Evolutionary conservation across 2,797 vertebrate species (phyloP).

Genomic region (Mus caroli): DNA sequence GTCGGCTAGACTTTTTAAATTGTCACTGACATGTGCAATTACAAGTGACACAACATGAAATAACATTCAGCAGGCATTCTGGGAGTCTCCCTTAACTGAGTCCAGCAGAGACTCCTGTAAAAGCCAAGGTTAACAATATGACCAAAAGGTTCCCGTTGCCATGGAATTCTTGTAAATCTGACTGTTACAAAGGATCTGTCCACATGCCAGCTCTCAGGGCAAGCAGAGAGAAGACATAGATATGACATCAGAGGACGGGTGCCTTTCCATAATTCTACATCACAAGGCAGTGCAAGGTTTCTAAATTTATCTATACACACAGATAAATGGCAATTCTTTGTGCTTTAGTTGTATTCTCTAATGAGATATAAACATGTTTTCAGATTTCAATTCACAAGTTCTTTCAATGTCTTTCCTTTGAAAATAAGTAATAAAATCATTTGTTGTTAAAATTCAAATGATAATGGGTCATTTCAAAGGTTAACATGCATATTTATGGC

Average conservation of each 20-base stretch:
- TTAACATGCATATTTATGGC: constrained; percentile 20
- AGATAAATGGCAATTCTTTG: constrained; percentile 36
- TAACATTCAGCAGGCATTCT: constrained; percentile 75
- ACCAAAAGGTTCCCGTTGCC: constrained; percentile 75
- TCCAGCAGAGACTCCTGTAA: constrained; percentile 76
- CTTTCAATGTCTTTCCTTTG: constrained; percentile 38
- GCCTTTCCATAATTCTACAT: neutral
- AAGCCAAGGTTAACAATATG: constrained; percentile 70
- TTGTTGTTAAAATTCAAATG: constrained; percentile 51
- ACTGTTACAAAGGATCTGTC: constrained; percentile 63
- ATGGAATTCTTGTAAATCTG: constrained; percentile 73
- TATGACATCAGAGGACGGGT: neutral
- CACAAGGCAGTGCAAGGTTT: neutral
- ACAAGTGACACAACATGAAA: constrained; percentile 85
- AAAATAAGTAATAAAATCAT: constrained; percentile 62
- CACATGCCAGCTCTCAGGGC: constrained; percentile 26
- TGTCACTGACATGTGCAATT: constrained; percentile 82
- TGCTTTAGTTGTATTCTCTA: constrained; percentile 33
- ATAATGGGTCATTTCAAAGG: constrained; percentile 40
- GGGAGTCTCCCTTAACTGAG: constrained; percentile 2
- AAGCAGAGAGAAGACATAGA: neutral
- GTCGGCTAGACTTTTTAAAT: constrained; percentile 82
- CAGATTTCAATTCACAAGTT: constrained; percentile 68
- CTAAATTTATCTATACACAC: constrained; percentile 44
- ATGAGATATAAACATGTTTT: constrained; percentile 43